phyloP scores from a whole-genome alignment of 2,113 vertebrate species.

The Alligator sinensis region DNA sequence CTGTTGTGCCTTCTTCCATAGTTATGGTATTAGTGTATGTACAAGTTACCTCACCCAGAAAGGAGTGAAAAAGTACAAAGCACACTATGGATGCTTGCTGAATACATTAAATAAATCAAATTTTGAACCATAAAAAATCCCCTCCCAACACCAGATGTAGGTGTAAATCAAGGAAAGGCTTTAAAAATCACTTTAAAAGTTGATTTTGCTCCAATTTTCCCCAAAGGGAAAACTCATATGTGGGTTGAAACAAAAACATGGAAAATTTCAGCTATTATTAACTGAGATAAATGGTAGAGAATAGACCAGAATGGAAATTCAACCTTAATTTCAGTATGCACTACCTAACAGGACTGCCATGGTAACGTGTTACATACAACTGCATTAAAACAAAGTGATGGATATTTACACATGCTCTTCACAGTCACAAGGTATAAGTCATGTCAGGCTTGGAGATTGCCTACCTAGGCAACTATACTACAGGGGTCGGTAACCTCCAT shows the following conservation, averaged over 20 bases:
- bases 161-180: constrained; percentile 48
- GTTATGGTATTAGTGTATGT: constrained; percentile 63
- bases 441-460: background rate
- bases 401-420: constrained; percentile 10
- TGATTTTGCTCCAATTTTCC: constrained; percentile 72
- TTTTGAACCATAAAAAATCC: constrained; percentile 66
- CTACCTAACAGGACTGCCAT: background rate
- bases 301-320: constrained; percentile 48
- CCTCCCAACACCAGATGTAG: constrained; percentile 67
- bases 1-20: constrained; percentile 58
- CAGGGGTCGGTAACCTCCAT: no score
- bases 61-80: constrained; percentile 70
- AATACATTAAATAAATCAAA: constrained; percentile 75
- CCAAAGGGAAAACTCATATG: constrained; percentile 56
- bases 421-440: background rate
- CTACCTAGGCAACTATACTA: background rate
- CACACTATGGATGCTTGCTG: constrained; percentile 69
- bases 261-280: constrained; percentile 56
- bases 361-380: background rate
- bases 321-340: constrained; percentile 23
- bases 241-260: constrained; percentile 50
- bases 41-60: constrained; percentile 69
- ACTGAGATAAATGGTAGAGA: constrained; percentile 31
- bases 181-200: constrained; percentile 57
- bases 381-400: background rate